Evolutionary conservation across 2,888 invertebrate genomes (phyloP), one percentile per base, ranked within the genome.

Genomic region (Drosophila phalerata): DNA sequence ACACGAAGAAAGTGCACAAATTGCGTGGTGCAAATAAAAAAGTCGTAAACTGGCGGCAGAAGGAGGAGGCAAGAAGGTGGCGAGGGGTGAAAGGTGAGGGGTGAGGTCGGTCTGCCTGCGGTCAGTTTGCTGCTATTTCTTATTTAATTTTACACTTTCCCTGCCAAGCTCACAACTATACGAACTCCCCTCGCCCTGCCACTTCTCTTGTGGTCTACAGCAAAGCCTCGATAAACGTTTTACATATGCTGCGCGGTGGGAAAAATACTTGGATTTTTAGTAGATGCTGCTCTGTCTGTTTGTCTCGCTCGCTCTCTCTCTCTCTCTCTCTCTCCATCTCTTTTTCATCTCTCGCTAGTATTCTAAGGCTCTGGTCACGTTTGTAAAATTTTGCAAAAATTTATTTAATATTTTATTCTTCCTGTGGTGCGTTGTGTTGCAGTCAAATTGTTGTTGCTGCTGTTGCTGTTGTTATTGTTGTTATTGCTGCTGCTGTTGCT

Each of bases 341-440:
- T 32, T 2, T 42, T 22, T 52, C 3, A 0, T 47, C 34, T 57
- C 22, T 47, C 15, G 22, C 17, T 48, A 15, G 30, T 28, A 28
- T 34, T 43, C 53, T 42, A 55, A 56, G 42, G 61, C 62, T 67
- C 67, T 69, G 80, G 90, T 86, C 90, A 88, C 90, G 90, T 89
- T 88, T 89, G 65, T 70, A 74, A 73, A 74, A 74, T 76, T 78
- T 80, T 73, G 66, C 60, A 77, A 74, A 75, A 75, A 85, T 80
- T 82, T 86, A 83, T 89, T 88, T 85, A 83, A 89, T 77, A 82
- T 80, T 82, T 73, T 76, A 81, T 75, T 79, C 79, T 72, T 75
- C 75, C 75, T 81, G 74, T 78, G 77, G 62, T 57, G 64, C 60
- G 61, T 57, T 56, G 43, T 49, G 56, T 45, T 75, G 70, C 67